These are phyloP conservation scores for Siphlonurus alternatus DNA, from an alignment of 2,888 invertebrate species.

Conservation along the genomic window DNA sequence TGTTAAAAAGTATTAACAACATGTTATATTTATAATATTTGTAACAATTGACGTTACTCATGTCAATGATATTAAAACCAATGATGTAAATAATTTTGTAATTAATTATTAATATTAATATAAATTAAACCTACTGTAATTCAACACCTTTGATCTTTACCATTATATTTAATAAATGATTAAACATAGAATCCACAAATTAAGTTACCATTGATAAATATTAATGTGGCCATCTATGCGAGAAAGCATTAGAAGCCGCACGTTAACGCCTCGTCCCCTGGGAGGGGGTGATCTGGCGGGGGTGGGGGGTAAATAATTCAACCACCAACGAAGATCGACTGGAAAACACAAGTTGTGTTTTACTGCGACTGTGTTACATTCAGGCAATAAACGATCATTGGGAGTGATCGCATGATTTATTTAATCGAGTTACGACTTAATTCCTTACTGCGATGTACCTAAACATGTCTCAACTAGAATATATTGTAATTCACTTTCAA, in stretches of 20 bases:
- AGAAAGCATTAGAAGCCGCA: background rate
- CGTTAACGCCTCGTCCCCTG: background rate
- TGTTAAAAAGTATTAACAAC: too few relatives aligned
- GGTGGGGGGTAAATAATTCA: background rate
- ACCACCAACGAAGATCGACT: background rate
- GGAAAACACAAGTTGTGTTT: background rate
- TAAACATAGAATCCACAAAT: too few relatives aligned
- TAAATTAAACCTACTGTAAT: too few relatives aligned
- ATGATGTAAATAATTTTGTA: too few relatives aligned
- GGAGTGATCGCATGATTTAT: background rate
- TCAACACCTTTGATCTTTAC: too few relatives aligned
- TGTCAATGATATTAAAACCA: too few relatives aligned
- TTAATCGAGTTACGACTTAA: constrained; percentile 4
- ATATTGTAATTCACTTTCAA: too few relatives aligned
- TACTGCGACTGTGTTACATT: background rate
- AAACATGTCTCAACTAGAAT: too few relatives aligned
- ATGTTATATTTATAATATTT: too few relatives aligned
- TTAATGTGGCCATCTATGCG: background rate
- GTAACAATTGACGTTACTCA: too few relatives aligned
- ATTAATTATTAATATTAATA: too few relatives aligned
- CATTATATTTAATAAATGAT: too few relatives aligned
- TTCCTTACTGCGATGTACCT: background rate
- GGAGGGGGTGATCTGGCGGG: background rate
- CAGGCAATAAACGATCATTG: constrained; percentile 1
- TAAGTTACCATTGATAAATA: background rate